Evolutionary conservation across 2,888 invertebrate species (phyloP).

Genomic region (Polietes domitor): DNA sequence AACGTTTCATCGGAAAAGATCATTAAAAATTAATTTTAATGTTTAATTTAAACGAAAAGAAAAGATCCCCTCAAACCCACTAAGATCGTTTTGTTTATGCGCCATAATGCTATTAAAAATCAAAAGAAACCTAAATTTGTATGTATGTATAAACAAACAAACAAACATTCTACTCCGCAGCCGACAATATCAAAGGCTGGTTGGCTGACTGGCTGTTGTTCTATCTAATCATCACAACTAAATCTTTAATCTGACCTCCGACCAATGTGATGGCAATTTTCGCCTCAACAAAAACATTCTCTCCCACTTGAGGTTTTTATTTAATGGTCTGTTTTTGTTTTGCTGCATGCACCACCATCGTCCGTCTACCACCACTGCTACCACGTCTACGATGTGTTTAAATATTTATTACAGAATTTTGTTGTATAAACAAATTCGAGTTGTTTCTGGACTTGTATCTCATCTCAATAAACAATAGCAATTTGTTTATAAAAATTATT

Average conservation of each 20-base stretch:
- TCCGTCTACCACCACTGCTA: too few relatives aligned
- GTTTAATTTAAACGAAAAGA: too few relatives aligned
- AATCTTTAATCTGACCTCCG: background rate
- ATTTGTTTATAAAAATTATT: background rate
- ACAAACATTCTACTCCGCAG: too few relatives aligned
- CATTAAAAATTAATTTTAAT: too few relatives aligned
- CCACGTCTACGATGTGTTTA: background rate
- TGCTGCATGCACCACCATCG: too few relatives aligned
- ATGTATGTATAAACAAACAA: too few relatives aligned
- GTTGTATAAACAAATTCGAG: constrained; percentile 8
- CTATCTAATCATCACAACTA: background rate
- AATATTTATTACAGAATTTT: constrained; percentile 21
- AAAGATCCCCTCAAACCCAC: too few relatives aligned
- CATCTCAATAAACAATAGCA: background rate
- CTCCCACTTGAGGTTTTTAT: background rate
- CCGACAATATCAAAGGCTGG: background rate
- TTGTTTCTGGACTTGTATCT: background rate
- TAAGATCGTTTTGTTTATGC: too few relatives aligned
- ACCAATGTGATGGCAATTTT: background rate
- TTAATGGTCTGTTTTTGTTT: background rate
- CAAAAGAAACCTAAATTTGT: too few relatives aligned
- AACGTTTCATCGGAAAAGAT: too few relatives aligned
- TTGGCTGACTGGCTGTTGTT: too few relatives aligned
- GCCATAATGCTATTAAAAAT: too few relatives aligned
- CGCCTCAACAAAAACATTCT: background rate